phyloP scores from a whole-genome alignment of 2,797 vertebrate species.

The Tolypeutes matacus region DNA sequence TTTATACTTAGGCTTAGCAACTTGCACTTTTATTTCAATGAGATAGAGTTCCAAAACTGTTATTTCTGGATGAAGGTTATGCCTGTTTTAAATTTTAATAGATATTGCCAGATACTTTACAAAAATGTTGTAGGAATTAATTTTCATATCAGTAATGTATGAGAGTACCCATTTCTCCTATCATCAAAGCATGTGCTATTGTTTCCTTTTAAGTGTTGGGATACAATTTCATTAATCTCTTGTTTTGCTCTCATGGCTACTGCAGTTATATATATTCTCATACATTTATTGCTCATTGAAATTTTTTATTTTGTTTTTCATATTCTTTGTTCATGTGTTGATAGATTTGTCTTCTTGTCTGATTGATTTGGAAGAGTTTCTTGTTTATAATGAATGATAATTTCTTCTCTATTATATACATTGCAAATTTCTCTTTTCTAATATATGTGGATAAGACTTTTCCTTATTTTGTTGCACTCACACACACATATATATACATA shows the following conservation, averaged over 20 bases:
- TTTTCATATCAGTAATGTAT: neutral
- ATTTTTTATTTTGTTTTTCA: neutral
- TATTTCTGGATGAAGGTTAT: neutral
- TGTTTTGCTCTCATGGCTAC: neutral
- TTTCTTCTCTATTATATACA: neutral
- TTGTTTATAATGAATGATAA: neutral
- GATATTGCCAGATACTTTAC: neutral
- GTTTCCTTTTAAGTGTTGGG: conserved; percentile 15
- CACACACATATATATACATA: neutral
- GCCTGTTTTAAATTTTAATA: conserved; percentile 22
- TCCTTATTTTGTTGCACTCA: neutral
- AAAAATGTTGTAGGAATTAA: neutral
- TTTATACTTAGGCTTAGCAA: neutral
- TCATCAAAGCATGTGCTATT: neutral
- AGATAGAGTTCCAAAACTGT: neutral
- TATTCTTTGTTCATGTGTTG: neutral
- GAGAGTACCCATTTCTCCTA: neutral
- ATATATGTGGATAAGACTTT: neutral
- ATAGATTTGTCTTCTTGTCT: neutral
- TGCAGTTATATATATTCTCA: neutral
- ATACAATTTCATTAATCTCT: neutral
- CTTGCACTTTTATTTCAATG: conserved; percentile 20
- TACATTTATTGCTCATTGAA: neutral
- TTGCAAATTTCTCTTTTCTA: neutral
- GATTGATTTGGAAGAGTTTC: neutral